These are phyloP conservation scores for Pantherophis alleghaniensis DNA, from an alignment of 2,797 vertebrate genomes.

Conservation along the genomic window DNA sequence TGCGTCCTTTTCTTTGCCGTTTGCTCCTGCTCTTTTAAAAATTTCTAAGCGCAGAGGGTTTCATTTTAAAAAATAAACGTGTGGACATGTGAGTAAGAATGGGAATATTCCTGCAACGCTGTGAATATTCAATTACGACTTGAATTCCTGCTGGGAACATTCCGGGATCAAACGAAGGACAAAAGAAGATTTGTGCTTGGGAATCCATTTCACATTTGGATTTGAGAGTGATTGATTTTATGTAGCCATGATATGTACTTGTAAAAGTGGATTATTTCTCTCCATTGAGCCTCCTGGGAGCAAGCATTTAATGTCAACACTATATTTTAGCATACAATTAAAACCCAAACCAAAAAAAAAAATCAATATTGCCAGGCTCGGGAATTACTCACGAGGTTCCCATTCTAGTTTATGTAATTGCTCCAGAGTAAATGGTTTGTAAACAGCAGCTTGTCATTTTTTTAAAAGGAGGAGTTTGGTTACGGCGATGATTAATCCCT, in stretches of 20 bases:
- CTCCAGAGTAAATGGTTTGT: not conserved
- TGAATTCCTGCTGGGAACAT: conserved; percentile 75
- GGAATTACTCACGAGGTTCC: not conserved
- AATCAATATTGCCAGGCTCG: not conserved
- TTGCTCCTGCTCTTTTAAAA: not conserved
- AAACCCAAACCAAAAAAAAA: conserved; percentile 33
- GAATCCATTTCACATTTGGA: conserved; percentile 39
- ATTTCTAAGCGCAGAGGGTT: not conserved
- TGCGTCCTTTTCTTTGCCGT: not conserved
- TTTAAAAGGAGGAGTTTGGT: not conserved
- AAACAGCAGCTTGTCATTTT: not conserved
- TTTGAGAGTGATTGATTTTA: conserved; percentile 62
- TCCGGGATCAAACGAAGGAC: conserved; percentile 66
- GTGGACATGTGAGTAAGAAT: not conserved
- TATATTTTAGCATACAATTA: conserved; percentile 49
- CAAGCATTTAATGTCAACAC: conserved; percentile 46
- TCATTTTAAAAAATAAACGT: not conserved
- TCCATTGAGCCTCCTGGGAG: conserved; percentile 42
- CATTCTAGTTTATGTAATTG: not conserved
- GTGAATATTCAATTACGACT: conserved; percentile 57
- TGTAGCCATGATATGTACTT: conserved; percentile 45
- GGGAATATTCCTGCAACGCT: not conserved
- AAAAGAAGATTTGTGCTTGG: conserved; percentile 47
- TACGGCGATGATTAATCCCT: not conserved
- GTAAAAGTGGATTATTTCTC: conserved; percentile 55